Percentiles rank a stretch among this genome's conserved stretches.
These are phyloP conservation scores for Strigamia crassipes DNA, from an alignment of 2,888 invertebrate species.

Conservation along the genomic window DNA sequence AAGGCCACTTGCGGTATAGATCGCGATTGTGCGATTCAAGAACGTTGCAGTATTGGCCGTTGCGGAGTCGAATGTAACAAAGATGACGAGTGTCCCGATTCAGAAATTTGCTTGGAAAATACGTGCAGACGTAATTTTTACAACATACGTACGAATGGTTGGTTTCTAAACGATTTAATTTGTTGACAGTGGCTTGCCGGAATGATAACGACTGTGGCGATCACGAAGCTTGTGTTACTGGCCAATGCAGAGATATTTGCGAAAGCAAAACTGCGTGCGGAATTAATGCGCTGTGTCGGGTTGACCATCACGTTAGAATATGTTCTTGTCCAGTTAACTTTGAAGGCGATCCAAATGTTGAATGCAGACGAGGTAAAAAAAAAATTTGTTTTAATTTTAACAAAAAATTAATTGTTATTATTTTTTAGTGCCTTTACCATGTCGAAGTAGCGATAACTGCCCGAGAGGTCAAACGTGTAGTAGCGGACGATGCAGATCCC, in stretches of 20 bases:
- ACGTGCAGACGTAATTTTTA: slow-evolving; percentile 42
- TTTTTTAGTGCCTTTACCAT: slow-evolving; percentile 61
- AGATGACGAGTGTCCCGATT: slow-evolving; percentile 78
- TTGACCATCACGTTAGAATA: slow-evolving; percentile 72
- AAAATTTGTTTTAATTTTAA: background rate
- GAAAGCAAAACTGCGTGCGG: slow-evolving; percentile 71
- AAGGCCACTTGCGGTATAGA: slow-evolving; percentile 65
- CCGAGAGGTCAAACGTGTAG: slow-evolving; percentile 79
- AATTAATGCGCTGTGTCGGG: slow-evolving; percentile 77
- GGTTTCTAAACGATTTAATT: slow-evolving; percentile 19
- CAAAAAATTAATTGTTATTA: background rate
- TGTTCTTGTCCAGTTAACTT: slow-evolving; percentile 75
- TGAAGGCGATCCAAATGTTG: slow-evolving; percentile 73
- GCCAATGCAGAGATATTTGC: slow-evolving; percentile 67
- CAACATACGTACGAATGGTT: slow-evolving; percentile 43
- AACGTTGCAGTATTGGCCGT: slow-evolving; percentile 74
- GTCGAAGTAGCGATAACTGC: slow-evolving; percentile 72
- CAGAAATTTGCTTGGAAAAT: slow-evolving; percentile 69
- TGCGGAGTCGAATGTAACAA: slow-evolving; percentile 75
- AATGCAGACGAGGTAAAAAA: slow-evolving; percentile 66
- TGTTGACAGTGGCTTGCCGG: slow-evolving; percentile 73
- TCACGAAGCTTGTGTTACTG: slow-evolving; percentile 75
- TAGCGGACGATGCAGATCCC: slow-evolving; percentile 72
- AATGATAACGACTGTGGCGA: slow-evolving; percentile 91
- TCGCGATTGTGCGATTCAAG: slow-evolving; percentile 79